phyloP scores from a whole-genome alignment of 1,140 invertebrate species.

The Cydia amplana region DNA sequence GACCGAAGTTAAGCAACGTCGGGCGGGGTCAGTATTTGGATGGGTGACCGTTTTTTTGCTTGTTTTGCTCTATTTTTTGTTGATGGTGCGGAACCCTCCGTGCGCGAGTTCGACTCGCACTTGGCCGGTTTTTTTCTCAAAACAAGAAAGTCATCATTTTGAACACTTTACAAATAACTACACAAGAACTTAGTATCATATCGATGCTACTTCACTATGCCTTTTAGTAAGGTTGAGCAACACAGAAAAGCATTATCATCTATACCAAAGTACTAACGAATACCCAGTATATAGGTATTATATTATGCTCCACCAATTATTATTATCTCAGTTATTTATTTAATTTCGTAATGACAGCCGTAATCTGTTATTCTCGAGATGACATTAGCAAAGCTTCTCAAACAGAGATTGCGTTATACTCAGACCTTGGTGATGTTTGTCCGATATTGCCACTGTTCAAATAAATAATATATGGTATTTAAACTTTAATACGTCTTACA shows the following conservation, averaged over 20 bases:
- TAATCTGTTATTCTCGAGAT: conserved; percentile 6
- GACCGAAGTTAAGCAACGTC: too few relatives aligned
- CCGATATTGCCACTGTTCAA: neutral
- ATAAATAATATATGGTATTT: neutral
- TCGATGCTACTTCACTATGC: too few relatives aligned
- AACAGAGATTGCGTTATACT: neutral
- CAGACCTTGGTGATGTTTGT: neutral
- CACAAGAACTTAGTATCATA: too few relatives aligned
- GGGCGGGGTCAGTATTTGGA: too few relatives aligned
- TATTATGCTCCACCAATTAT: neutral
- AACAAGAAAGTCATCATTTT: too few relatives aligned
- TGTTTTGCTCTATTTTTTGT: too few relatives aligned
- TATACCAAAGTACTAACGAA: neutral
- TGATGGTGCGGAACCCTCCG: too few relatives aligned
- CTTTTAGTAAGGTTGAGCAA: neutral
- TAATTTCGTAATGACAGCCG: neutral
- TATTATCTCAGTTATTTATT: neutral
- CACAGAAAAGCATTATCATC: neutral
- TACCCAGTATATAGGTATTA: neutral
- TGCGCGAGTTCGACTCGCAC: too few relatives aligned
- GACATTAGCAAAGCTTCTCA: neutral
- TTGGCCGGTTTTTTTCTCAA: too few relatives aligned
- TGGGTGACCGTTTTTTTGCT: too few relatives aligned
- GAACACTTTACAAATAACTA: too few relatives aligned
- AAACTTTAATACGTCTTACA: too few relatives aligned